Base-by-base conservation (phyloP, 2,113 vertebrate genomes). In the Rhabdomys dilectus region DNA sequence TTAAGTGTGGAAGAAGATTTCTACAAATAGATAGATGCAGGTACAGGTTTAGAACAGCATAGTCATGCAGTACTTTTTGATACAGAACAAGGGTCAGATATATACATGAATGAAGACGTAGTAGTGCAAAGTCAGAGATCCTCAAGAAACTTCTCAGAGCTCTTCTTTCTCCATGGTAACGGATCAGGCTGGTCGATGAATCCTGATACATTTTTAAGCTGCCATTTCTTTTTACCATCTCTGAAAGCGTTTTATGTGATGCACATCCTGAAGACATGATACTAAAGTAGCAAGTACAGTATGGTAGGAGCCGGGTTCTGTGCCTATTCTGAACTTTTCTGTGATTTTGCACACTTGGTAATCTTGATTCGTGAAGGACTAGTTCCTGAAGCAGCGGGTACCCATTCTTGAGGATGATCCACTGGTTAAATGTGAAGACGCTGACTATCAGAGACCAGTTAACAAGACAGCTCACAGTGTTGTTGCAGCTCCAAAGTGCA, bases 1-100 rank as follows among this genome's bases (percentile, higher is more conserved):
- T 2, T 2, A 22, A 9, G 7, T 26, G 17, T 0, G 17, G 4
- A 10, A 48, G 56, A 73, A 8, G 2, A 5, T 24, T 66, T 51
- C 29, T n/a, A 9, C 13, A 10, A 73, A 53, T 13, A 85, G 19
- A n/a, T 6, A 21, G 17, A 15, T 6, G 0, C 16, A 51, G 9
- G 6, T 39, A 5, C 3, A 85, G 51, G 17, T 26, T 29, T 78
- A 58, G 15, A 78, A 19, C 2, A 42, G 22, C 34, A 22, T 17
- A 34, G 34, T 10, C 31, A 73, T 56, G 24, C 7, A 2, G 66
- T 64, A 3, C 82, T 53, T 56, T 42, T 5, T 24, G 34, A 77
- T 62, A 64, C 21, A n/a, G 29, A 72, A 21, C 16, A 60, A 56
- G 7, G 48, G 15, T 6, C 26, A 8, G 36, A 42, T 7, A 15